These are phyloP conservation scores for Molorchus minor DNA, from an alignment of 2,888 invertebrate genomes.

Conservation along the genomic window DNA sequence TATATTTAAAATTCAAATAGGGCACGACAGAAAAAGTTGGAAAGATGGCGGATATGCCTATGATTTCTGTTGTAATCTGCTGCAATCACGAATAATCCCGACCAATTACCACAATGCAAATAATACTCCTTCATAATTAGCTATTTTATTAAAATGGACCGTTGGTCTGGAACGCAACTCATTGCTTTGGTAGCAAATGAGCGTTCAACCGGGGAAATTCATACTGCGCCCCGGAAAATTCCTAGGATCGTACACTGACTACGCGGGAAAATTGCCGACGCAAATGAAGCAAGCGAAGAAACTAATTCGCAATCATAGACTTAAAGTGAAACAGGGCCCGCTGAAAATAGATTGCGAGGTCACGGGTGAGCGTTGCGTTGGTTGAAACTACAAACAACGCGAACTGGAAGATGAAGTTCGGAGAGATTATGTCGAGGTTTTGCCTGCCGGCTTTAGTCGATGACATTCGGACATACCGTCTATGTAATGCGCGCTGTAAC, in stretches of 20 bases:
- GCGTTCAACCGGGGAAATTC: too few relatives aligned
- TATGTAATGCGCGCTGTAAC: neutral
- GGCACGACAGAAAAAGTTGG: too few relatives aligned
- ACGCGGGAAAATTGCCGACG: conserved; percentile 35
- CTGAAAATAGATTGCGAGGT: conserved; percentile 41
- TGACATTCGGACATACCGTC: conserved; percentile 30
- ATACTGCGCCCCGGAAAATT: conserved; percentile 33
- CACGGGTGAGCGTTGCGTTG: conserved; percentile 36
- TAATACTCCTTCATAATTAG: too few relatives aligned
- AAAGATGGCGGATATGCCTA: too few relatives aligned
- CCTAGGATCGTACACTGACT: conserved; percentile 31
- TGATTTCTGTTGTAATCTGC: too few relatives aligned
- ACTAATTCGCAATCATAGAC: conserved; percentile 40
- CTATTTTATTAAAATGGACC: too few relatives aligned
- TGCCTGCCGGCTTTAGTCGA: conserved; percentile 22
- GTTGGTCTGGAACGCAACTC: too few relatives aligned
- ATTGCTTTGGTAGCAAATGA: too few relatives aligned
- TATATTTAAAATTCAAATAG: too few relatives aligned
- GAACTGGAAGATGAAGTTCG: conserved; percentile 30
- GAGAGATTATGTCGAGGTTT: conserved; percentile 24
- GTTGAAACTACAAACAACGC: conserved; percentile 36
- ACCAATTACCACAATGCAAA: too few relatives aligned
- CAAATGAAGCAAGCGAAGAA: conserved; percentile 40
- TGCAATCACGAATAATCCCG: too few relatives aligned
- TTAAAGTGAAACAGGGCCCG: conserved; percentile 40